Base-by-base conservation (phyloP, 2,113 vertebrate species). In the Peromyscus maniculatus region DNA sequence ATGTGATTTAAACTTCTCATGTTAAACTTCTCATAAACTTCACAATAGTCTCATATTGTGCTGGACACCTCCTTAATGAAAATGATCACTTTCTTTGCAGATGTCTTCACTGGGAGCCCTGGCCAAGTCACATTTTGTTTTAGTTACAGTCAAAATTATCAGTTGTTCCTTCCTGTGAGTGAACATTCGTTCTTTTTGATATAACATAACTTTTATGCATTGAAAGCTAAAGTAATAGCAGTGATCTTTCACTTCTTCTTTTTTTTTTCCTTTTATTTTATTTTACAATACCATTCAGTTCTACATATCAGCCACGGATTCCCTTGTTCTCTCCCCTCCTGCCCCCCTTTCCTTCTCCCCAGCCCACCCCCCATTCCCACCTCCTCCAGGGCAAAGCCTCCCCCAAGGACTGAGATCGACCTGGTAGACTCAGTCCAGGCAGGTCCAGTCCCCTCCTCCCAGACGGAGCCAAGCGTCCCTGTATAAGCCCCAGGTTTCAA, bases 51-150 rank as follows among this genome's bases (percentile, higher is more conserved):
- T 72, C 36, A n/a, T n/a, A 72, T n/a, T 90, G 5, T 88, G 57
- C 80, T 28, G 36, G 91, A 52, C 52, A 28, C 77, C 22, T 22
- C 87, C 74, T 59, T 82, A 43, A 36, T 87, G 57, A 39, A 93
- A 96, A 84, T 22, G n/a, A 69, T 57, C 24, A 89, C 7, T 59
- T 90, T 94, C 21, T 95, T 84, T 80, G 55, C 6, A 89, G 52
- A 24, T 90, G 46, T 83, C 90, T 83, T 92, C 7, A 52, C 31
- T 91, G 16, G 13, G 26, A 83, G 2, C 10, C 16, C 9, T 64
- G 64, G 39, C n/a, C 72, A 84, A 52, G 31, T 93, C 39, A 86
- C 82, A 84, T 88, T 89, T 92, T 93, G n/a, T 33, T 21, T 95
- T 83, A 46, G 52, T 74, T 67, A 74, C 0, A 6, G 13, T 43